Conservation (phyloP, 1,140 invertebrate species). For the Macrocentrus cingulum region DNA sequence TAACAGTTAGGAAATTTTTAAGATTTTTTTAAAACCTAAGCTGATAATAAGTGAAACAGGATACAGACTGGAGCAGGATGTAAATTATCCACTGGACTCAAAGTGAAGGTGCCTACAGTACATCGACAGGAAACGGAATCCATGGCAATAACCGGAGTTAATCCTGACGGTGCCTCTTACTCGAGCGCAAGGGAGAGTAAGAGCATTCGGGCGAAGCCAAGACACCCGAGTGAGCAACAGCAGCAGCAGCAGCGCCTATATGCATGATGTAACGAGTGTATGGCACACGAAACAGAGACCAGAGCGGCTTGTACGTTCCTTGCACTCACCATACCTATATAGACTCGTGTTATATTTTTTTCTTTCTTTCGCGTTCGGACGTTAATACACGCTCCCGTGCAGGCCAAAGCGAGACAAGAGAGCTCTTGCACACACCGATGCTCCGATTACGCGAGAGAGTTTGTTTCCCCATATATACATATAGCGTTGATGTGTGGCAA, state of each 20-base stretch:
- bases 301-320: not conserved
- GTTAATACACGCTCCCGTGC: slow-evolving; percentile 25
- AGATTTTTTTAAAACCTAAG: no score
- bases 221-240: slow-evolving; percentile 4
- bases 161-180: slow-evolving; percentile 4
- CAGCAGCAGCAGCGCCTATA: slow-evolving; percentile 1
- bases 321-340: not conserved
- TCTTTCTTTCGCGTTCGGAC: slow-evolving; percentile 12
- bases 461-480: slow-evolving; percentile 7
- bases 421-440: slow-evolving; percentile 13
- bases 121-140: slow-evolving; percentile 2
- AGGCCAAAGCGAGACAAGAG: slow-evolving; percentile 17
- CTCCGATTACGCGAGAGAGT: slow-evolving; percentile 25
- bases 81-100: no score
- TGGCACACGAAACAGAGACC: slow-evolving; percentile 3
- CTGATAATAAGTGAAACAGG: no score
- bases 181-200: not conserved
- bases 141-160: slow-evolving; percentile 8
- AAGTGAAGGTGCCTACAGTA: no score
- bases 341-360: slow-evolving; percentile 3
- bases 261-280: slow-evolving; percentile 17
- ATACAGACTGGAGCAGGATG: no score
- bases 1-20: no score
- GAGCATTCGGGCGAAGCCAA: not conserved
- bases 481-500: slow-evolving; percentile 6